Evolutionary conservation across 1,140 invertebrate species (phyloP).

Genomic region (Plectrocnemia conspersa): DNA sequence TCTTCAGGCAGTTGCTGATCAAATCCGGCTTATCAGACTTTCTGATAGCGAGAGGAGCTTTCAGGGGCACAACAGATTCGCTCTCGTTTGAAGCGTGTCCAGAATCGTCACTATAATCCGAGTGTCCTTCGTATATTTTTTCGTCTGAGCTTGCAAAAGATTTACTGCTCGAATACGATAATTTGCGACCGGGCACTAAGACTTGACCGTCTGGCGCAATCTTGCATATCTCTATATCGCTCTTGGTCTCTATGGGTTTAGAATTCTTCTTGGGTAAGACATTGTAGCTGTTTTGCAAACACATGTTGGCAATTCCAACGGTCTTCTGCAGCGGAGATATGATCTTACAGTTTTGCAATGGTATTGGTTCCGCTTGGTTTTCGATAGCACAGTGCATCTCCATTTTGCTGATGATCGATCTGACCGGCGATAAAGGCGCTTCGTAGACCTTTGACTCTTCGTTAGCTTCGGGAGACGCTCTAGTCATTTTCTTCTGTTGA

Average conservation of each 20-base stretch:
- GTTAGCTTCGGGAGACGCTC: no score
- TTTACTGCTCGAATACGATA: conserved; percentile 38
- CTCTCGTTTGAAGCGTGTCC: conserved; percentile 72
- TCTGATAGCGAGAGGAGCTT: no score
- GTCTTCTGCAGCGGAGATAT: conserved; percentile 47
- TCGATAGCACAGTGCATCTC: conserved; percentile 47
- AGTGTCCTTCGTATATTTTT: conserved; percentile 50
- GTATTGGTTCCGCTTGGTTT: conserved; percentile 42
- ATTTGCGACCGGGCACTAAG: conserved; percentile 34
- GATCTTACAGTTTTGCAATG: conserved; percentile 47
- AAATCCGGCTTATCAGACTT: no score
- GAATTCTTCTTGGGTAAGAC: conserved; percentile 48
- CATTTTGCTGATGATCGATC: conserved; percentile 49
- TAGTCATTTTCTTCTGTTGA: conserved; percentile 43
- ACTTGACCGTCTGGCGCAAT: background rate
- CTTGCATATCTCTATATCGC: conserved; percentile 35
- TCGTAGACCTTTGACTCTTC: conserved; percentile 39
- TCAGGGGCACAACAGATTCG: conserved; percentile 44
- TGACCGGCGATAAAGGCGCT: conserved; percentile 44
- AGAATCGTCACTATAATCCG: conserved; percentile 66
- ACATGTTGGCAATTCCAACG: conserved; percentile 45
- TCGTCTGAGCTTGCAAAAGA: conserved; percentile 42
- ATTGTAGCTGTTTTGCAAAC: conserved; percentile 48
- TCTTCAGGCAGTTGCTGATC: background rate
- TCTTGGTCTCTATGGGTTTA: conserved; percentile 44